Conservation (phyloP, 2,888 invertebrate species). For the Pristionchus entomophagus region DNA sequence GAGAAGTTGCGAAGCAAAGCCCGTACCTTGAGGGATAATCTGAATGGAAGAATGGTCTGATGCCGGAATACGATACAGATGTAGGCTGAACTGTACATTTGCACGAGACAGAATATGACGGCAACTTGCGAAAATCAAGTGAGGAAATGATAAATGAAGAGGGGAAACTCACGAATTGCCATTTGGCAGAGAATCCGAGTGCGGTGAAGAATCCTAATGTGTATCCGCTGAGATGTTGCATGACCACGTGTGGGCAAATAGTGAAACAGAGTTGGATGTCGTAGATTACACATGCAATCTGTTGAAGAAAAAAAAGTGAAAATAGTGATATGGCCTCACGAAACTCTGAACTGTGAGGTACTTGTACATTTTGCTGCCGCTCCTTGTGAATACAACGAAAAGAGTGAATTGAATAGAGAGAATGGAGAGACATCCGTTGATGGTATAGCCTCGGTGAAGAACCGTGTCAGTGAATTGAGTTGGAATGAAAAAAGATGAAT, state of each 20-base stretch:
- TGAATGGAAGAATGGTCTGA: slow-evolving; percentile 24
- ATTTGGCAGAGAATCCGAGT: not conserved
- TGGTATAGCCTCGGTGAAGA: not conserved
- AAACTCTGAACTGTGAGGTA: not conserved
- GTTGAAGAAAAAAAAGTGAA: not conserved
- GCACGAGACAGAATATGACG: not conserved
- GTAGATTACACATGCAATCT: not conserved
- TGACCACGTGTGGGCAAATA: not conserved
- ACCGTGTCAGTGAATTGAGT: not conserved
- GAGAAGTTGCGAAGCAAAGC: not conserved
- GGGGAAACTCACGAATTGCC: not conserved
- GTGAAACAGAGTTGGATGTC: slow-evolving; percentile 40
- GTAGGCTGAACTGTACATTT: slow-evolving; percentile 37
- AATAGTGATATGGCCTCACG: not conserved
- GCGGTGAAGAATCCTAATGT: not conserved
- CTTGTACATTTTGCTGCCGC: slow-evolving; percentile 12
- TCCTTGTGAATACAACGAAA: not conserved
- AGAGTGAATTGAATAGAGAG: not conserved
- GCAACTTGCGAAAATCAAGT: too few species aligned
- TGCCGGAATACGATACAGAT: slow-evolving; percentile 32
- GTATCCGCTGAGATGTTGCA: not conserved
- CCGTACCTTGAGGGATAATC: not conserved
- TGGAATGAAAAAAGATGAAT: not conserved
- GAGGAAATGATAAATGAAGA: not conserved
- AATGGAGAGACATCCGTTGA: not conserved